Evolutionary conservation across 1,140 invertebrate species (phyloP).

Genomic region (Drosophila kohkoa): DNA sequence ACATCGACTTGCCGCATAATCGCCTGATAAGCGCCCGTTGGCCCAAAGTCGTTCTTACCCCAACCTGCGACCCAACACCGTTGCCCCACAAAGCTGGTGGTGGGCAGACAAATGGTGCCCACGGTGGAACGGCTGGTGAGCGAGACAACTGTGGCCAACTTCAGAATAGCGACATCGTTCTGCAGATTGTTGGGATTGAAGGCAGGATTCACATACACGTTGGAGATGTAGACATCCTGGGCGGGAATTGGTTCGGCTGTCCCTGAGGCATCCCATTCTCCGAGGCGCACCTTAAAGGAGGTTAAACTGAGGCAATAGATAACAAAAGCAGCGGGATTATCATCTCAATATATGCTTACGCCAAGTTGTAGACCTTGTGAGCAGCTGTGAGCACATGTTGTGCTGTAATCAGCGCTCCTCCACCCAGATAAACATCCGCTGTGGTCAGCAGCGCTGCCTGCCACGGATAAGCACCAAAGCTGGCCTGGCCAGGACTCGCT

Average conservation of each 20-base stretch:
- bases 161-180: conserved; percentile 90
- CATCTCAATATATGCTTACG: conserved; percentile 85
- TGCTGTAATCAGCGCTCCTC: conserved; percentile 88
- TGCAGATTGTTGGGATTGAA: conserved; percentile 88
- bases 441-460: conserved; percentile 85
- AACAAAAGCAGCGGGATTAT: neutral
- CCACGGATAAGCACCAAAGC: conserved; percentile 81
- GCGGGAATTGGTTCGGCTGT: conserved; percentile 87
- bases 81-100: conserved; percentile 86
- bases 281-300: conserved; percentile 87
- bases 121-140: conserved; percentile 88
- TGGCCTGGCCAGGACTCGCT: conserved; percentile 69
- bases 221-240: conserved; percentile 86
- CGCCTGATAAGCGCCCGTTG: conserved; percentile 88
- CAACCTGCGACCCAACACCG: conserved; percentile 92
- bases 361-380: conserved; percentile 87
- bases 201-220: conserved; percentile 88
- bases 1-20: conserved; percentile 90
- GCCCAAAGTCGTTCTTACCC: conserved; percentile 91
- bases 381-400: conserved; percentile 89
- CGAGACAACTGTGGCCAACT: conserved; percentile 87
- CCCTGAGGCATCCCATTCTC: conserved; percentile 89
- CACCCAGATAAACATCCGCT: conserved; percentile 88
- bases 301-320: conserved; percentile 41
- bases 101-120: conserved; percentile 89